A percentile compares a stretch with the other conserved stretches of the same genome.
Conservation (phyloP, 2,797 vertebrate genomes). For the Lacerta bilineata region DNA sequence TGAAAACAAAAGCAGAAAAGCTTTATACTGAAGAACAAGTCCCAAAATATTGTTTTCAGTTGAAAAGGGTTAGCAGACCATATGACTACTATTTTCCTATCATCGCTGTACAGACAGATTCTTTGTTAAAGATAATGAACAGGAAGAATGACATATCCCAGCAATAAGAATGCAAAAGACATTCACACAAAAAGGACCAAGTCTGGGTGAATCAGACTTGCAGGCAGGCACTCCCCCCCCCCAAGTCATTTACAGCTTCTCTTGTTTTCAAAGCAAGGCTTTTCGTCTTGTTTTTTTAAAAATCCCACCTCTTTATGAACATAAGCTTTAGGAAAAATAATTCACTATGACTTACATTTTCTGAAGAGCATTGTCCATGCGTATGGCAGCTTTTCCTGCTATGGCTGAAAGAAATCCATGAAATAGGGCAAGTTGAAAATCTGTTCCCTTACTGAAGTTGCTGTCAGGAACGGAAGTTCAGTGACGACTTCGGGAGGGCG, state of each 20-base stretch:
- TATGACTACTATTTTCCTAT: background rate
- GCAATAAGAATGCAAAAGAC: constrained; percentile 30
- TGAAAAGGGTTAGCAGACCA: constrained; percentile 44
- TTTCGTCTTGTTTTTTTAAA: background rate
- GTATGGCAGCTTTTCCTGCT: background rate
- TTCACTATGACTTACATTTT: constrained; percentile 63
- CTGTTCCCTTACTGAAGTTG: constrained; percentile 19
- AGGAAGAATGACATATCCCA: constrained; percentile 19
- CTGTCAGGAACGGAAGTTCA: constrained; percentile 55
- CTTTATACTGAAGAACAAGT: constrained; percentile 47
- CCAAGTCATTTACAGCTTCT: background rate
- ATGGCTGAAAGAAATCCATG: fast-evolving
- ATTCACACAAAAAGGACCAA: background rate
- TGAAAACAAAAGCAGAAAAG: background rate
- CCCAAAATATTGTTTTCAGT: constrained; percentile 31
- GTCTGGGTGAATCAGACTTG: background rate
- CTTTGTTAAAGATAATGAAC: constrained; percentile 46
- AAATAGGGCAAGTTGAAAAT: background rate
- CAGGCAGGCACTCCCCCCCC: background rate
- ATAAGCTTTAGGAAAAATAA: background rate
- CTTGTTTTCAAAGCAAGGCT: background rate
- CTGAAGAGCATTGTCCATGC: constrained; percentile 67
- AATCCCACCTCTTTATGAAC: fast-evolving
- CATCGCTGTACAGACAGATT: background rate
- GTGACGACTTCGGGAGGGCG: background rate